Evolutionary conservation across 2,113 vertebrate species (phyloP).

Genomic region (Prochilodus magdalenae): DNA sequence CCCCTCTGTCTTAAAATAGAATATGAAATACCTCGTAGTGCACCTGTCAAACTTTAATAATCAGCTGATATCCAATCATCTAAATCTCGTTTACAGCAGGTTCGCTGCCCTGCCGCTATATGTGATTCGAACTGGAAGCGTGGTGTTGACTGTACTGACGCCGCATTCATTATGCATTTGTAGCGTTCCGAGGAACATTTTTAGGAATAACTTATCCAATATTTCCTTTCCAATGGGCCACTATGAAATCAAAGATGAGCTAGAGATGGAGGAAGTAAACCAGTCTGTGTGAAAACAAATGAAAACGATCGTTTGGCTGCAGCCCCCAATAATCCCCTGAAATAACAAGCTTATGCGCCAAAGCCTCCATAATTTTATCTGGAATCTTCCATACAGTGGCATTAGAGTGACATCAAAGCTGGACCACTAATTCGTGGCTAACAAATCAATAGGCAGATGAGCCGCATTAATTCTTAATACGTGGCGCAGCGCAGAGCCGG

Average conservation of each 20-base stretch:
- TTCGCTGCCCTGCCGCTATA: not conserved
- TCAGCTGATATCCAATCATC: not conserved
- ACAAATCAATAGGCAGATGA: slow-evolving; percentile 78
- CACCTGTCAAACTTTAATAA: not conserved
- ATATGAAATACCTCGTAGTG: not conserved
- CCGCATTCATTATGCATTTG: not conserved
- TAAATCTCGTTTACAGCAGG: not conserved
- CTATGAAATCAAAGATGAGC: slow-evolving; percentile 70
- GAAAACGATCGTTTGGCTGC: slow-evolving; percentile 79
- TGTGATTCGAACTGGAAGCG: not conserved
- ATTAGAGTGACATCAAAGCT: slow-evolving; percentile 81
- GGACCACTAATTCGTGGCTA: slow-evolving; percentile 74
- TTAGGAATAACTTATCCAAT: slow-evolving; percentile 54
- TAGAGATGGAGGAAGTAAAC: slow-evolving; percentile 69
- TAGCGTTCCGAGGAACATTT: not conserved
- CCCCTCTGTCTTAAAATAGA: not conserved
- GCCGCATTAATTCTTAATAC: slow-evolving; percentile 75
- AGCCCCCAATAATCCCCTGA: slow-evolving; percentile 75
- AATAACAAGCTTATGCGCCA: slow-evolving; percentile 82
- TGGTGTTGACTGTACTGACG: not conserved
- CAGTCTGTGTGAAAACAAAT: slow-evolving; percentile 78
- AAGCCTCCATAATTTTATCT: slow-evolving; percentile 81
- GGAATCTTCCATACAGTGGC: slow-evolving; percentile 78
- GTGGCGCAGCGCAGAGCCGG: slow-evolving; percentile 71
- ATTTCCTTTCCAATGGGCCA: slow-evolving; percentile 52